These are phyloP conservation scores for Diplodus puntazzo DNA, from an alignment of 2,797 vertebrate genomes.

Conservation along the genomic window DNA sequence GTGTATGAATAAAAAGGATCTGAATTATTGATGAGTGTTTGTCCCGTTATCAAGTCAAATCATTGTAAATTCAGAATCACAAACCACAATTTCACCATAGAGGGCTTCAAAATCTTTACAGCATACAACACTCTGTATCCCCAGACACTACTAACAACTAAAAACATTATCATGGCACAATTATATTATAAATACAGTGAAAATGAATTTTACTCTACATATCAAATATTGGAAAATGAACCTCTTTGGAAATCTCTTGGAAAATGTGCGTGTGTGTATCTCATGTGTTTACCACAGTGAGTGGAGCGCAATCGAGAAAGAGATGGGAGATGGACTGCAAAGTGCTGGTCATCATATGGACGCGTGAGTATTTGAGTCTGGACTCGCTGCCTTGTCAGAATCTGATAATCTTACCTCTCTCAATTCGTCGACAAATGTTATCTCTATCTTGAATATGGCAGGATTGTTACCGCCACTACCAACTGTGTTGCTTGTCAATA, in stretches of 20 bases:
- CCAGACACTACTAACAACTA: no score
- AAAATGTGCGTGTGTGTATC: not conserved
- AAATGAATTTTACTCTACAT: not conserved
- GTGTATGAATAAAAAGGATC: not conserved
- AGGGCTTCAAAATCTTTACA: not conserved
- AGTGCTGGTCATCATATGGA: constrained; percentile 99
- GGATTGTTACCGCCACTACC: not conserved
- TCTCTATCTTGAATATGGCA: no score
- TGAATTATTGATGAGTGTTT: not conserved
- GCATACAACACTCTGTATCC: no score
- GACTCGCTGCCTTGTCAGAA: no score
- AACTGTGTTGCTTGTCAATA: constrained; percentile 16
- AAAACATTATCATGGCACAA: not conserved
- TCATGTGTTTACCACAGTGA: constrained; percentile 83
- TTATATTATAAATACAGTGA: not conserved
- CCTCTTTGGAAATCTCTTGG: not conserved
- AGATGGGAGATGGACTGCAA: constrained; percentile 97
- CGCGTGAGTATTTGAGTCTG: constrained; percentile 86
- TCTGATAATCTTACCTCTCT: not conserved
- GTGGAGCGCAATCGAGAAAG: constrained; percentile 96
- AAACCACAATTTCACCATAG: not conserved
- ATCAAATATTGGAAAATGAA: not conserved
- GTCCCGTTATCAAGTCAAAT: not conserved
- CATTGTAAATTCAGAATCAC: not conserved
- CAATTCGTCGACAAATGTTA: not conserved